Conservation (phyloP, 2,888 invertebrate genomes). For the Pyrrhia umbra region DNA sequence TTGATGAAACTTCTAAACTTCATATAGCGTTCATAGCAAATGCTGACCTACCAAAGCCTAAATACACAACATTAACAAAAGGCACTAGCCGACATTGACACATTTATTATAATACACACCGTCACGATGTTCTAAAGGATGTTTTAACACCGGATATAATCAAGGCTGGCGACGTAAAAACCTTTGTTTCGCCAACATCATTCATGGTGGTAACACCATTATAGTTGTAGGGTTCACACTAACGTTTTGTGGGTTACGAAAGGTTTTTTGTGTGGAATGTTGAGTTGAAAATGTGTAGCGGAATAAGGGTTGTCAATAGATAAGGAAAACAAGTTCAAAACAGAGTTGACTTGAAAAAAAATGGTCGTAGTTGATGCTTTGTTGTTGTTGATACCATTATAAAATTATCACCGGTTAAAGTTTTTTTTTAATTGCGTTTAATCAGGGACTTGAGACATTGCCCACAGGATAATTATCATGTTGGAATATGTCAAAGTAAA, state of each 20-base stretch:
- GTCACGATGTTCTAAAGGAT: constrained; percentile 57
- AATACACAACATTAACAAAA: constrained; percentile 23
- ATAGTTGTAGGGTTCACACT: constrained; percentile 47
- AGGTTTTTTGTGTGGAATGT: constrained; percentile 5
- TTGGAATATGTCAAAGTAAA: not conserved
- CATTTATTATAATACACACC: constrained; percentile 36
- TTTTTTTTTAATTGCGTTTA: too few species aligned
- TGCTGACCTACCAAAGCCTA: not conserved
- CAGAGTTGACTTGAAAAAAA: not conserved
- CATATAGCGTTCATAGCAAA: not conserved
- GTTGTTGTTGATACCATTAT: too few species aligned
- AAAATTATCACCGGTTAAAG: too few species aligned
- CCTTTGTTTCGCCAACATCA: constrained; percentile 60
- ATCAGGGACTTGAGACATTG: too few species aligned
- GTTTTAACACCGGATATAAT: constrained; percentile 66
- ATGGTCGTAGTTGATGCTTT: too few species aligned
- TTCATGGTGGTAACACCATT: constrained; percentile 29
- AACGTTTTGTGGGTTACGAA: constrained; percentile 15
- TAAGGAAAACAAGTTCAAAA: not conserved
- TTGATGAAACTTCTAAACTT: too few species aligned
- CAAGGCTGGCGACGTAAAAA: constrained; percentile 64
- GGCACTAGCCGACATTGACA: constrained; percentile 50
- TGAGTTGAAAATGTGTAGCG: not conserved
- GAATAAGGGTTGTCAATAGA: not conserved
- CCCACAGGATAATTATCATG: too few species aligned